These are phyloP conservation scores for fruit fly (Drosophila melanogaster) DNA, from an alignment of 1,140 invertebrate genomes.

Conservation along the genomic window Release_6_plus_ISO1_MT NT_033777.3:5658501-5659000, in stretches of 20 bases:
- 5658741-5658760: no score
- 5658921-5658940: no score
- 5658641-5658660: conserved; percentile 91
- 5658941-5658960: no score
- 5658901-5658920: no score
- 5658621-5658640: conserved; percentile 93
- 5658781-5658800: no score
- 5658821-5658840: no score
- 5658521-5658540: conserved; percentile 95
- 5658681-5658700: conserved; percentile 93
- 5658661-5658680: conserved; percentile 91
- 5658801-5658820: no score
- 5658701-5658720: conserved; percentile 91
- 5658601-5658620: conserved; percentile 91
- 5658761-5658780: no score
- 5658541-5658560: conserved; percentile 94
- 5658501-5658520: conserved; percentile 94
- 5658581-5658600: conserved; percentile 91
- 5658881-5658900: no score
- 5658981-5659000: background rate
- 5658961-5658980: background rate
- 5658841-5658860: no score
- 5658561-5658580: conserved; percentile 92
- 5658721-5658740: background rate
- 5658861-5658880: no score